phyloP scores from a whole-genome alignment of 2,113 vertebrate species.

The Elephantulus edwardii region DNA sequence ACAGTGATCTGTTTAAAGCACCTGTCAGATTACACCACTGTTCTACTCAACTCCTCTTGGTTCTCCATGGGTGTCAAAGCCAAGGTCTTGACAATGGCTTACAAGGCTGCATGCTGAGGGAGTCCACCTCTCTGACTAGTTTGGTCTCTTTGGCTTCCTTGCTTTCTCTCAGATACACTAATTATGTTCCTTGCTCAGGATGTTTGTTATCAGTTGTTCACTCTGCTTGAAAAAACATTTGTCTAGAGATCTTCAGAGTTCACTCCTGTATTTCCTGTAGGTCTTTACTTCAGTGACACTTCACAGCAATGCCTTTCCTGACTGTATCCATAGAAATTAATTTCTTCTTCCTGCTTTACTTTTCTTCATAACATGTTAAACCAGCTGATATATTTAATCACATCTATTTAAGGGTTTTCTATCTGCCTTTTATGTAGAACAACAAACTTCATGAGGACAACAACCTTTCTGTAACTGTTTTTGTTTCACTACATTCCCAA shows the following conservation, averaged over 20 bases:
- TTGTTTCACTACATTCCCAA: not conserved
- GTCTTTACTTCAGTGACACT: not conserved
- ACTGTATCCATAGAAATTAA: not conserved
- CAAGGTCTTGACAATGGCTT: not conserved
- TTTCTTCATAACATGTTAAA: not conserved
- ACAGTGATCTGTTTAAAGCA: constrained; percentile 27
- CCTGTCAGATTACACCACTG: not conserved
- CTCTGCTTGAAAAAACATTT: not conserved
- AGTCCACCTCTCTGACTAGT: not conserved
- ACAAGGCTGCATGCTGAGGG: not conserved
- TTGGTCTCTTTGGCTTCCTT: not conserved
- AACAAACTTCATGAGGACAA: not conserved
- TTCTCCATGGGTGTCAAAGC: not conserved
- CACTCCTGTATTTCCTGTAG: not conserved
- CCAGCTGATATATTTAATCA: not conserved
- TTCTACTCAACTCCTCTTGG: not conserved
- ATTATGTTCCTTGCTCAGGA: not conserved
- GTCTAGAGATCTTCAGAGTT: not conserved
- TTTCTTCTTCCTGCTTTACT: not conserved
- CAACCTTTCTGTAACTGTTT: not conserved
- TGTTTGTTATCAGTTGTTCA: not conserved
- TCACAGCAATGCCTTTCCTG: not conserved
- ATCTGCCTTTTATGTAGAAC: not conserved
- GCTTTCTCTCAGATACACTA: not conserved
- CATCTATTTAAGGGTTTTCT: not conserved